phyloP scores from a whole-genome alignment of 2,113 vertebrate species.

The Perccottus glenii region DNA sequence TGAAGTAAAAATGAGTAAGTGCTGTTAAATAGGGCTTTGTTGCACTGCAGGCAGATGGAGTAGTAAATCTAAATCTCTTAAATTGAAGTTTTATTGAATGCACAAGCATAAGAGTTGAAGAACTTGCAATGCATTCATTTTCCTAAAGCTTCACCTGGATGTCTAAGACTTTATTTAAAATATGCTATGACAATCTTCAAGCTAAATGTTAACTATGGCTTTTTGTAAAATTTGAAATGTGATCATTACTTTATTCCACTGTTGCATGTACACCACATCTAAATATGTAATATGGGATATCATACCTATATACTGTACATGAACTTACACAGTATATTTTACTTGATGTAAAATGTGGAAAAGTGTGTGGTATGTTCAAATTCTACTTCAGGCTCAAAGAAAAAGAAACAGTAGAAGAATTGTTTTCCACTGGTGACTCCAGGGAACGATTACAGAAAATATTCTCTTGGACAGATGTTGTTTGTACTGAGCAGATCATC shows the following conservation, averaged over 20 bases:
- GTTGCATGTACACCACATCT: too few species aligned
- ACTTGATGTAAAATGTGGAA: background rate
- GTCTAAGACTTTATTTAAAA: too few species aligned
- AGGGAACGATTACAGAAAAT: slow-evolving; percentile 56
- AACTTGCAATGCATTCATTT: background rate
- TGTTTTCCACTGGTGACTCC: slow-evolving; percentile 19
- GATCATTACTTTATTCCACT: too few species aligned
- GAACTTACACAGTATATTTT: background rate
- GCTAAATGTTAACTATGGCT: too few species aligned
- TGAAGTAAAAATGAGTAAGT: background rate
- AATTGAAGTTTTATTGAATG: background rate
- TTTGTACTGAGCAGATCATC: slow-evolving; percentile 53
- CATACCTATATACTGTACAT: background rate
- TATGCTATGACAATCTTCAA: too few species aligned
- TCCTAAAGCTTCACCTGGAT: background rate
- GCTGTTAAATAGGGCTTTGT: background rate
- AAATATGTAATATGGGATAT: too few species aligned
- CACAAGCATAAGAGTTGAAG: background rate
- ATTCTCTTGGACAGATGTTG: slow-evolving; percentile 66
- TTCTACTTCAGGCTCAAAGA: slow-evolving; percentile 1
- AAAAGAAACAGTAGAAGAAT: background rate
- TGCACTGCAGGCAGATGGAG: background rate
- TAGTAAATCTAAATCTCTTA: background rate
- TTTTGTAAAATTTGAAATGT: too few species aligned
- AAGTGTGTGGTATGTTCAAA: background rate